phyloP scores from a whole-genome alignment of 1,140 invertebrate genomes.

The Acromyrmex heyeri region DNA sequence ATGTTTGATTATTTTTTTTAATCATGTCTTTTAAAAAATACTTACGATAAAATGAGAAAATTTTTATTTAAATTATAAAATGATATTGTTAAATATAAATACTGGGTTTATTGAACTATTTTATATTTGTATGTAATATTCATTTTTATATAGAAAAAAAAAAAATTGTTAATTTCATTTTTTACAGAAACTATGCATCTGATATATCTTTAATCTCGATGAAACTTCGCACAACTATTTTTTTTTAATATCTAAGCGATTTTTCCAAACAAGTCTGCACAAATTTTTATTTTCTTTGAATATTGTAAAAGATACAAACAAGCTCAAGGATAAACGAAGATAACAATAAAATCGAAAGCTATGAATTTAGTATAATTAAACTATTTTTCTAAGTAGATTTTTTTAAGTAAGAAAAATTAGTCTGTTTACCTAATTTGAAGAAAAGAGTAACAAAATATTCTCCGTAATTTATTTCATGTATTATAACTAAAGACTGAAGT shows the following conservation, averaged over 20 bases:
- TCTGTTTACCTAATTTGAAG: background rate
- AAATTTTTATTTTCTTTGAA: background rate
- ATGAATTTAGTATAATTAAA: background rate
- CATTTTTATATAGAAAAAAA: no score
- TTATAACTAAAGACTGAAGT: background rate
- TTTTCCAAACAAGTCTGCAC: background rate
- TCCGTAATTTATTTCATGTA: background rate
- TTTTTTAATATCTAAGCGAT: background rate
- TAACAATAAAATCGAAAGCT: background rate
- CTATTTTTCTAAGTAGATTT: background rate
- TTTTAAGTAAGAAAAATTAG: background rate
- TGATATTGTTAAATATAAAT: no score
- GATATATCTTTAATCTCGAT: no score
- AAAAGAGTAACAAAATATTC: background rate
- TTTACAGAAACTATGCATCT: no score
- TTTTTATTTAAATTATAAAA: no score
- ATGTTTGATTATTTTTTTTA: no score
- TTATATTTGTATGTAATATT: no score
- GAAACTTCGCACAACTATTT: background rate
- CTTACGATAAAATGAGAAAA: no score
- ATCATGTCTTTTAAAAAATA: no score
- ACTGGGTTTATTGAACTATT: no score
- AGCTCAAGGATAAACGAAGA: background rate
- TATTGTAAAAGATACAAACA: no score
- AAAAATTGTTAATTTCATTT: no score